Evolutionary conservation across 2,797 vertebrate genomes (phyloP).

Genomic region (Balearica regulorum): DNA sequence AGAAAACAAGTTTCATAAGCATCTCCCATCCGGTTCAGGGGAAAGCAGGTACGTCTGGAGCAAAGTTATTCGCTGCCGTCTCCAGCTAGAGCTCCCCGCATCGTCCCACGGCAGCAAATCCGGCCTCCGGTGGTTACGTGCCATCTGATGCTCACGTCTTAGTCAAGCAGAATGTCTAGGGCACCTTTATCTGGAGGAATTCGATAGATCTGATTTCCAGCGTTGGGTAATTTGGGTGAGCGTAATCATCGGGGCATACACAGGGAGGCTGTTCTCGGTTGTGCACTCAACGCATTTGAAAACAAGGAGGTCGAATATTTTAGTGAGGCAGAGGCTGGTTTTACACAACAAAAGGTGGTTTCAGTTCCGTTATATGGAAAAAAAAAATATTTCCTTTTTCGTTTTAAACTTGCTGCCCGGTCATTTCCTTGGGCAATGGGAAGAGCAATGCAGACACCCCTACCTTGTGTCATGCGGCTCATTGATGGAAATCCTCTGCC

Average conservation of each 20-base stretch:
- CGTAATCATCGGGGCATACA: fast-evolving
- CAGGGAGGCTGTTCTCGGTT: background rate
- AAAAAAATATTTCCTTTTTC: background rate
- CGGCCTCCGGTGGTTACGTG: fast-evolving
- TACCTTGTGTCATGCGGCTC: fast-evolving
- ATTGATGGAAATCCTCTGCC: background rate
- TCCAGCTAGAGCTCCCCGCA: background rate
- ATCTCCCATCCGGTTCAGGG: fast-evolving
- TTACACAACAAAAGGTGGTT: too few species aligned
- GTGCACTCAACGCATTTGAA: fast-evolving
- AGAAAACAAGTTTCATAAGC: fast-evolving
- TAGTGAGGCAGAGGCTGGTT: background rate
- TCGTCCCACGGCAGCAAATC: fast-evolving
- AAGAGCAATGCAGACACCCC: fast-evolving
- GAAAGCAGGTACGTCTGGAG: fast-evolving
- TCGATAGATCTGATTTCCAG: fast-evolving
- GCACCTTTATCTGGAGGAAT: fast-evolving
- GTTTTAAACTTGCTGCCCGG: background rate
- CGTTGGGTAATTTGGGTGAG: fast-evolving
- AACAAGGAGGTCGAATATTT: background rate
- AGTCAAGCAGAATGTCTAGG: fast-evolving
- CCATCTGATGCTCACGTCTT: fast-evolving
- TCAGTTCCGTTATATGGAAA: fast-evolving
- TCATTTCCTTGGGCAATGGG: background rate
- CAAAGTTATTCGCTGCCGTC: background rate